Evolutionary conservation across 1,140 invertebrate species (phyloP).

Genomic region (Caerostris extrusa): DNA sequence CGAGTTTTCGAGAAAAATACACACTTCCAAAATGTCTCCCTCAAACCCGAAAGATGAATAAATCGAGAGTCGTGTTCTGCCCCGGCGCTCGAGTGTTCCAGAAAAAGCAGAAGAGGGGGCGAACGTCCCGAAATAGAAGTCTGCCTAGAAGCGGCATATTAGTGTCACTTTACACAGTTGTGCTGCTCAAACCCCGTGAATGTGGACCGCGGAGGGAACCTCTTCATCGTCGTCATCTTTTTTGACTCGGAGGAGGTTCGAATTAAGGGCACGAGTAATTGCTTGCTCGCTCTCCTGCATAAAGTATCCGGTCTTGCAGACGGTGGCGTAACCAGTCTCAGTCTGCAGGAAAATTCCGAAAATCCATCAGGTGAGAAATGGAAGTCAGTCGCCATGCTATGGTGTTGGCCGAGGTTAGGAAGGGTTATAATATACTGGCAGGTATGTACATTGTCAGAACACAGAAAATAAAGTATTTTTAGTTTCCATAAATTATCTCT

Average conservation of each 20-base stretch:
- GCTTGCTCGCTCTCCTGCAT: neutral
- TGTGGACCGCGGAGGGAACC: neutral
- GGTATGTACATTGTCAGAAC: too few species aligned
- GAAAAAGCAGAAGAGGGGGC: slow-evolving; percentile 1
- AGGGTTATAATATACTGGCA: too few species aligned
- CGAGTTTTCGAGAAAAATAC: too few species aligned
- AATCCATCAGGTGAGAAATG: neutral
- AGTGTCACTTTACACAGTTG: neutral
- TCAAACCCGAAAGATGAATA: neutral
- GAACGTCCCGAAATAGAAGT: slow-evolving; percentile 10
- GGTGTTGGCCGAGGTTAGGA: too few species aligned
- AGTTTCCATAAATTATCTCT: too few species aligned
- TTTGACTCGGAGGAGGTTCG: neutral
- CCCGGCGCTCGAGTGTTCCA: neutral
- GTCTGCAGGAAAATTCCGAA: neutral
- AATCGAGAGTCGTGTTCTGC: neutral
- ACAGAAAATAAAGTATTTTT: too few species aligned
- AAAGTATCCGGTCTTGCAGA: neutral
- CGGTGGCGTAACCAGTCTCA: neutral
- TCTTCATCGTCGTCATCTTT: neutral
- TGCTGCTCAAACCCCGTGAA: neutral
- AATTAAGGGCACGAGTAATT: neutral
- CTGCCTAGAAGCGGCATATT: neutral
- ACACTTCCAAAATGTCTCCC: too few species aligned
- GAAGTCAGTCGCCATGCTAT: neutral